phyloP scores from a whole-genome alignment of 2,113 vertebrate species.

The Xiphophorus maculatus region DNA sequence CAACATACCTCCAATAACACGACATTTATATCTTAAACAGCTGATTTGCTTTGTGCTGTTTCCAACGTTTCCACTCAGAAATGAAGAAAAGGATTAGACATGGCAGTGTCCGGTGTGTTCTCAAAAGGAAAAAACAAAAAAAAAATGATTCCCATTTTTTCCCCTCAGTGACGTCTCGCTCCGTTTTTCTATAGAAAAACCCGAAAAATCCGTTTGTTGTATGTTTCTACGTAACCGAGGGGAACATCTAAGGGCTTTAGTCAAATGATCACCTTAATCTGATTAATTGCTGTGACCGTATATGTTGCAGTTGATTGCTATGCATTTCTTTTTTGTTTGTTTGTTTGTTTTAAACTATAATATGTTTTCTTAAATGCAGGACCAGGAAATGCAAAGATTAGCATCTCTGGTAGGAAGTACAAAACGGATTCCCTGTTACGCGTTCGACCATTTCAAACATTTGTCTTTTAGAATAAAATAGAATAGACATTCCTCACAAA shows the following conservation, averaged over 20 bases:
- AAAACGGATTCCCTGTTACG: background rate
- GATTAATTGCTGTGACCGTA: conserved; percentile 36
- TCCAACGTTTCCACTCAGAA: background rate
- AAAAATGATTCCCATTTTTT: background rate
- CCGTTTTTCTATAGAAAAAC: conserved; percentile 5
- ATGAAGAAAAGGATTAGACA: background rate
- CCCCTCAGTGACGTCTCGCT: background rate
- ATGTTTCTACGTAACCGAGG: conserved; percentile 5
- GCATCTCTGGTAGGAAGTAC: conserved; percentile 9
- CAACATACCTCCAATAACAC: too few relatives aligned
- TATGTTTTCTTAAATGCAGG: conserved; percentile 4
- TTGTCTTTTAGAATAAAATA: background rate
- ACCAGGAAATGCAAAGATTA: conserved; percentile 32
- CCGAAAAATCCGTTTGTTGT: background rate
- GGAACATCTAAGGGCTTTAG: conserved; percentile 64
- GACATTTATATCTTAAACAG: too few relatives aligned
- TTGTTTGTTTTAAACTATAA: conserved; percentile 3
- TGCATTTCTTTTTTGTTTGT: conserved; percentile 64
- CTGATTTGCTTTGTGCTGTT: too few relatives aligned
- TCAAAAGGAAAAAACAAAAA: background rate
- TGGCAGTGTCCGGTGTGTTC: background rate
- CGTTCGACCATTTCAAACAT: background rate
- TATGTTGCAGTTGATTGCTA: conserved; percentile 55
- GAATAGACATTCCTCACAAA: background rate
- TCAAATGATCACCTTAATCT: conserved; percentile 47